A percentile compares a stretch with the other conserved stretches of the same genome.
Conservation (phyloP, 2,888 invertebrate species). For the Digitonthophagus gazella region DNA sequence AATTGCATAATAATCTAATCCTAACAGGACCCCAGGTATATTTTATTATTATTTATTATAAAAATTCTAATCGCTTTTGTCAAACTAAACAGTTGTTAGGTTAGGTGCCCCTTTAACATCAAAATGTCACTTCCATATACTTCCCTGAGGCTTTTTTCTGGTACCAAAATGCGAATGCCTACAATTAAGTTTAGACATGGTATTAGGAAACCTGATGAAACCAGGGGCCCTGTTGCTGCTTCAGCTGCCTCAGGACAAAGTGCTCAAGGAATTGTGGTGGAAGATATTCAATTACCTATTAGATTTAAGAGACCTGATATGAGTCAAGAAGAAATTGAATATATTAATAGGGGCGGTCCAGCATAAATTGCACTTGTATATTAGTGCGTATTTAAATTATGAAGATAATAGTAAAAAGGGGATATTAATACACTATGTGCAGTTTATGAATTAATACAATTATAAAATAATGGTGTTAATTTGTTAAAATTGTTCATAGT, state of each 20-base stretch:
- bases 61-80: conserved; percentile 13
- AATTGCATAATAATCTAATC: conserved; percentile 15
- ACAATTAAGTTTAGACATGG: conserved; percentile 49
- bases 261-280: conserved; percentile 37
- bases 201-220: conserved; percentile 27
- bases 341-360: conserved; percentile 49
- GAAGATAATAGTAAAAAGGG: too few relatives aligned
- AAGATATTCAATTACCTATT: conserved; percentile 47
- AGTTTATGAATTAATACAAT: too few relatives aligned
- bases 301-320: conserved; percentile 44
- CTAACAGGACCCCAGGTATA: too few relatives aligned
- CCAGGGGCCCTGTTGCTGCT: conserved; percentile 25
- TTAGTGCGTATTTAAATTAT: too few relatives aligned
- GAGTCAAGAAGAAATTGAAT: conserved; percentile 47
- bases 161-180: conserved; percentile 38
- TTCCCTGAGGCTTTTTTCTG: conserved; percentile 38
- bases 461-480: too few relatives aligned
- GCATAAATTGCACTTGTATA: conserved; percentile 20
- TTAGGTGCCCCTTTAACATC: conserved; percentile 1
- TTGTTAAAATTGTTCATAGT: too few relatives aligned
- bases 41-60: too few relatives aligned
- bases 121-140: conserved; percentile 25
- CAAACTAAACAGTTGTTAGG: not conserved
- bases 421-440: too few relatives aligned
- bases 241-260: conserved; percentile 21